These are phyloP conservation scores for Atopsyche davidsoni DNA, from an alignment of 1,140 invertebrate species.

Conservation along the genomic window DNA sequence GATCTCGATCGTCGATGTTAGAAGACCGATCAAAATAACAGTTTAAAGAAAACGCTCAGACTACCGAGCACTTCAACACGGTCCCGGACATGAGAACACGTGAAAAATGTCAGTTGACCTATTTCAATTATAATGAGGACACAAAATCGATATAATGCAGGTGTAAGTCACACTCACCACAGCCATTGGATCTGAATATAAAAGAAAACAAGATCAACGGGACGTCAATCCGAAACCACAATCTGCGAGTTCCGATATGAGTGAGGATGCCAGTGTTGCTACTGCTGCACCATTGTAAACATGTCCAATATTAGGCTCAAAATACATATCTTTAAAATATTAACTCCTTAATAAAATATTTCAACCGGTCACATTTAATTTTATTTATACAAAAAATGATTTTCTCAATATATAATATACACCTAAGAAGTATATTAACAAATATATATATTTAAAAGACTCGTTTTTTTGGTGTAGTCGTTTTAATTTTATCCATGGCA, in stretches of 20 bases:
- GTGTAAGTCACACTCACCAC: conserved; percentile 15
- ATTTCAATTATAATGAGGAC: conserved; percentile 3
- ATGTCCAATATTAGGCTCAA: neutral
- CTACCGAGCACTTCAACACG: neutral
- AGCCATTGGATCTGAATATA: conserved; percentile 24
- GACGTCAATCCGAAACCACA: conserved; percentile 20
- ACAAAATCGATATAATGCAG: conserved; percentile 22
- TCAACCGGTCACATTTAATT: neutral
- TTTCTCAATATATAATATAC: neutral
- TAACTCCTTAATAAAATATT: too few relatives aligned
- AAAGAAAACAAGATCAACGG: conserved; percentile 25
- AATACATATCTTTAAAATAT: neutral
- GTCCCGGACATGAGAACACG: too few relatives aligned
- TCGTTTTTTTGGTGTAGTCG: neutral
- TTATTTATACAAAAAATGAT: neutral
- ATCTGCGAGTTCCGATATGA: conserved; percentile 16
- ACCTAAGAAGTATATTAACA: neutral
- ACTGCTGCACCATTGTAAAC: neutral
- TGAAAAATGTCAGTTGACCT: conserved; percentile 4
- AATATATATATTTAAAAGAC: neutral
- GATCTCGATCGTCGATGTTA: conserved; percentile 12
- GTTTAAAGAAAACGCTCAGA: neutral
- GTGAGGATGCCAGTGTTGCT: conserved; percentile 12
- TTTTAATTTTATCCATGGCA: neutral
- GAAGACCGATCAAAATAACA: conserved; percentile 4